phyloP scores from a whole-genome alignment of 2,113 vertebrate species.

The Formicarius rufipectus region DNA sequence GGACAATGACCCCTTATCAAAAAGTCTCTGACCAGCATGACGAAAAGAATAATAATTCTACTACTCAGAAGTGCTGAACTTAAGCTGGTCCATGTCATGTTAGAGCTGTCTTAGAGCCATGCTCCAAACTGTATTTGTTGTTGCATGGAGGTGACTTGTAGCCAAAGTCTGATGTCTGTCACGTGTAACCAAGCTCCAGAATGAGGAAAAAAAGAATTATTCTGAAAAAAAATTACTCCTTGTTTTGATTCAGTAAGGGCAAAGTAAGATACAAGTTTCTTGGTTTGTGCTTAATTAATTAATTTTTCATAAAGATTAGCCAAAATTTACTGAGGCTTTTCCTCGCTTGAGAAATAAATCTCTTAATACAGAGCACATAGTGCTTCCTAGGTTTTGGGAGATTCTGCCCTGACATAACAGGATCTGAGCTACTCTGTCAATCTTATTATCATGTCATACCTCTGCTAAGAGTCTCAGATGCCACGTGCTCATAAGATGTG shows the following conservation, averaged over 20 bases:
- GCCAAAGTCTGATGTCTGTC: neutral
- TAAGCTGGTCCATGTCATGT: neutral
- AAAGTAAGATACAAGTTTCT: neutral
- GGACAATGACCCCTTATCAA: neutral
- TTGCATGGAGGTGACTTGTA: neutral
- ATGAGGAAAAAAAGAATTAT: neutral
- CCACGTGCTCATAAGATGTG: neutral
- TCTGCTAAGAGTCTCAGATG: neutral
- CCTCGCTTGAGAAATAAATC: accelerated
- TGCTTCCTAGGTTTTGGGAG: neutral
- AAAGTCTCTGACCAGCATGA: neutral
- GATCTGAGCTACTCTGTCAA: neutral
- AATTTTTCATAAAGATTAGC: neutral
- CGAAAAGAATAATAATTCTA: neutral
- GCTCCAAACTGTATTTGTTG: neutral
- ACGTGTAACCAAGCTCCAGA: neutral
- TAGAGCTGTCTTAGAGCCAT: neutral
- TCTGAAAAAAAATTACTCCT: neutral
- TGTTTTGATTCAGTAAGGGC: neutral
- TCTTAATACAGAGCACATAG: neutral
- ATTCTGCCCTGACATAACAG: neutral
- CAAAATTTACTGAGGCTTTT: neutral
- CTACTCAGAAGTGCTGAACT: neutral
- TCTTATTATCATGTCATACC: accelerated
- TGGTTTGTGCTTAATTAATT: neutral